Evolutionary conservation across 2,113 vertebrate genomes (phyloP).

Genomic region (Climacteris rufus): DNA sequence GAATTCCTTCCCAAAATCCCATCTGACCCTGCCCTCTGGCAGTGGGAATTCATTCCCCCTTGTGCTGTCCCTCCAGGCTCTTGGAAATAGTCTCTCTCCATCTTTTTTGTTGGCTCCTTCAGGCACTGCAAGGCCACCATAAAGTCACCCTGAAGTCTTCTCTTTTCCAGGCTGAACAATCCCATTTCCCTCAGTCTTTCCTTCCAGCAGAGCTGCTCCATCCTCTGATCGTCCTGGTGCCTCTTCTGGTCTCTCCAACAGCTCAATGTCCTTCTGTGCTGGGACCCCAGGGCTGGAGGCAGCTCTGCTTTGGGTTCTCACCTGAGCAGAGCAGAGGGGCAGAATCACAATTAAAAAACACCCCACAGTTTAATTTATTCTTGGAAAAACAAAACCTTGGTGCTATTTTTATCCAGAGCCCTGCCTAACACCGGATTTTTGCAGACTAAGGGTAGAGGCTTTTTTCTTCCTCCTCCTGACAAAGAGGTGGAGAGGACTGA

Average conservation of each 20-base stretch:
- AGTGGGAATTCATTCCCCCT: background rate
- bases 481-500: background rate
- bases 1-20: background rate
- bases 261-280: background rate
- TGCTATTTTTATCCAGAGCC: background rate
- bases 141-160: background rate
- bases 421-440: background rate
- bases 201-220: background rate
- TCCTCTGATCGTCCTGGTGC: background rate
- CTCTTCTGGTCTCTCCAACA: background rate
- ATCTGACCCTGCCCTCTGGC: fast-evolving
- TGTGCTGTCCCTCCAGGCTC: background rate
- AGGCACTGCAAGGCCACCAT: background rate
- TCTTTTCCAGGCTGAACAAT: background rate
- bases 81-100: background rate
- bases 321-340: background rate
- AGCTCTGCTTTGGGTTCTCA: background rate
- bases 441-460: background rate
- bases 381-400: background rate
- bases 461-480: background rate
- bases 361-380: background rate
- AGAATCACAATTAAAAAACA: background rate
- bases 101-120: fast-evolving
- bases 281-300: background rate
- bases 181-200: background rate